A percentile compares a stretch with the other conserved stretches of the same genome.
Evolutionary conservation across 1,140 invertebrate genomes (phyloP).

Genomic region (Laupala kohalensis): DNA sequence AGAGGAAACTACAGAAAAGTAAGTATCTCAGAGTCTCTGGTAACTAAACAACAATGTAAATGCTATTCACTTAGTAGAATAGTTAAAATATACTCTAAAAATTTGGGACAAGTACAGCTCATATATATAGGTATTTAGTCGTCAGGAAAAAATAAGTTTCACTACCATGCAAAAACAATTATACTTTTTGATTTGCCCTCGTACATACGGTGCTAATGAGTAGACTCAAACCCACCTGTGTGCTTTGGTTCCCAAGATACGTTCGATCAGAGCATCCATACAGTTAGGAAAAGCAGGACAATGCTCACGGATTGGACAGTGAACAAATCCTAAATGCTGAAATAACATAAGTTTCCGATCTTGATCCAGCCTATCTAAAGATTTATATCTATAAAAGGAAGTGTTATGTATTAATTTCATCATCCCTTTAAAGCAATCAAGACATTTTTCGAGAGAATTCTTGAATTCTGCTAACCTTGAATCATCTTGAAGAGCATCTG

Average conservation of each 20-base stretch:
- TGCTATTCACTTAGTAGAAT: no score
- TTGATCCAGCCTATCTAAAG: constrained; percentile 83
- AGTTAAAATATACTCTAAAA: no score
- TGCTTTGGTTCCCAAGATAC: constrained; percentile 55
- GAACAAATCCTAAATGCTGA: constrained; percentile 90
- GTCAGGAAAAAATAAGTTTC: background rate
- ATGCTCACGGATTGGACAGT: constrained; percentile 86
- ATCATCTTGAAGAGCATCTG: constrained; percentile 80
- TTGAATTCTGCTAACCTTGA: constrained; percentile 44
- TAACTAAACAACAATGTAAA: no score
- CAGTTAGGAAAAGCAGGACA: constrained; percentile 84
- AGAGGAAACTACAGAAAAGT: no score
- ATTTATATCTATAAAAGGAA: constrained; percentile 57
- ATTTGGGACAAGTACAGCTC: no score
- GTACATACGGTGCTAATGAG: background rate
- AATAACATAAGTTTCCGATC: constrained; percentile 87
- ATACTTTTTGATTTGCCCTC: background rate
- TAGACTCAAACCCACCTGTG: constrained; percentile 34
- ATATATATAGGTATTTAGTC: background rate
- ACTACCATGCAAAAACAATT: background rate
- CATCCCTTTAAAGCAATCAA: no score
- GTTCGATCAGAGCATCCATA: constrained; percentile 72
- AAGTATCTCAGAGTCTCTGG: no score
- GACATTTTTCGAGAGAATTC: background rate
- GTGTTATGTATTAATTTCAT: background rate